phyloP scores from a whole-genome alignment of 2,797 vertebrate genomes.

The Phyllotis vaccarum region DNA sequence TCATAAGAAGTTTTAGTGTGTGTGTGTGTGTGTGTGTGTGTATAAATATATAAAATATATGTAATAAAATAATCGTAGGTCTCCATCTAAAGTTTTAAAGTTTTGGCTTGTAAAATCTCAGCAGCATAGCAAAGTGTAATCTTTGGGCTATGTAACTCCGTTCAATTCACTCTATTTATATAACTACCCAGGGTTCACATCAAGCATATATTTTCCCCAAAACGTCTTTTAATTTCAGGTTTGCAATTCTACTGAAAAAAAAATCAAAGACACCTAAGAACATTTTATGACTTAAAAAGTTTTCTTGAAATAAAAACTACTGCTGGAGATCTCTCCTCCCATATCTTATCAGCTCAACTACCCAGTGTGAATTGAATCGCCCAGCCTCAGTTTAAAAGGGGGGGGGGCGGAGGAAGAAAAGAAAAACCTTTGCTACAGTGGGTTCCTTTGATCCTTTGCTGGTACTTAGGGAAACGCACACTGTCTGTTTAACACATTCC shows the following conservation, averaged over 20 bases:
- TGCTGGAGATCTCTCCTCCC: constrained; percentile 82
- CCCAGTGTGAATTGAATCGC: constrained; percentile 82
- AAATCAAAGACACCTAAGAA: constrained; percentile 87
- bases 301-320: constrained; percentile 86
- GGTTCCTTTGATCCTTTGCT: constrained; percentile 76
- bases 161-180: constrained; percentile 85
- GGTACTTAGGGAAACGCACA: constrained; percentile 78
- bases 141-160: constrained; percentile 77
- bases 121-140: constrained; percentile 77
- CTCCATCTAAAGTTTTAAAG: constrained; percentile 82
- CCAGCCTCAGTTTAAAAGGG: constrained; percentile 65
- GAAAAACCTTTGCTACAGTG: constrained; percentile 77
- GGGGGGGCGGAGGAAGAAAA: constrained; percentile 58
- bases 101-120: constrained; percentile 83
- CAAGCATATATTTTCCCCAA: constrained; percentile 79
- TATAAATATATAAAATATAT: too few relatives aligned
- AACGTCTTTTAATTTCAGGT: constrained; percentile 86
- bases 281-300: constrained; percentile 83
- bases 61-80: constrained; percentile 77
- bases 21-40: too few relatives aligned
- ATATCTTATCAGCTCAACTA: constrained; percentile 81
- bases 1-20: too few relatives aligned
- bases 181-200: constrained; percentile 85
- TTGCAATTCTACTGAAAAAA: constrained; percentile 85
- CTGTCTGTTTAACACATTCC: constrained; percentile 77